Percentiles rank a stretch among this genome's conserved stretches.
Evolutionary conservation across 1,140 invertebrate species (phyloP).

Genomic region (Drosophila willistoni): DNA sequence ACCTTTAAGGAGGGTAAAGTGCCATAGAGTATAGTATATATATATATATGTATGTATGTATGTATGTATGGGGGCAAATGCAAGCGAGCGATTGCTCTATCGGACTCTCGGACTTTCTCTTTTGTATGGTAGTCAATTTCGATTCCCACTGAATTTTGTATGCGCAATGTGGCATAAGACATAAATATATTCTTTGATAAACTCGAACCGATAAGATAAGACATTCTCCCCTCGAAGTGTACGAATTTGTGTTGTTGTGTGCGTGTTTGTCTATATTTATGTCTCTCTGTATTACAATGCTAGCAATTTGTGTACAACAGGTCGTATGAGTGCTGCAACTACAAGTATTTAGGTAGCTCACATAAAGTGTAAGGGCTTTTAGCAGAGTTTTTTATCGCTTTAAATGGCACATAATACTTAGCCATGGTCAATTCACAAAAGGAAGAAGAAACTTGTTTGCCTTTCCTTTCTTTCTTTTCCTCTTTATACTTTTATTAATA

Average conservation of each 20-base stretch:
- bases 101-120: neutral
- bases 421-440: constrained; percentile 31
- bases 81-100: constrained; percentile 15
- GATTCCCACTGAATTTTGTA: constrained; percentile 16
- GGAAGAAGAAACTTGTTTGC: neutral
- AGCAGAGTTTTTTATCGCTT: constrained; percentile 33
- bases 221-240: constrained; percentile 13
- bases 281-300: constrained; percentile 13
- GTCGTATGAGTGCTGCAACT: constrained; percentile 60
- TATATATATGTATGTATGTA: too few relatives aligned
- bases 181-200: constrained; percentile 52
- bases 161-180: constrained; percentile 36
- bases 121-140: constrained; percentile 10
- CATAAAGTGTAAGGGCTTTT: constrained; percentile 38
- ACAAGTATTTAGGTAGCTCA: constrained; percentile 16
- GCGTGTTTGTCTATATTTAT: constrained; percentile 26
- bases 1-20: constrained; percentile 15
- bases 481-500: neutral
- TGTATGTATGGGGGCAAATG: neutral
- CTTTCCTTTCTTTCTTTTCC: too few relatives aligned
- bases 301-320: constrained; percentile 61
- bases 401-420: constrained; percentile 50
- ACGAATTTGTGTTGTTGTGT: neutral
- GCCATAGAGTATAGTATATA: neutral
- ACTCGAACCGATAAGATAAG: constrained; percentile 66